Conservation (phyloP, 1,140 invertebrate species). For the Ectropis grisescens region DNA sequence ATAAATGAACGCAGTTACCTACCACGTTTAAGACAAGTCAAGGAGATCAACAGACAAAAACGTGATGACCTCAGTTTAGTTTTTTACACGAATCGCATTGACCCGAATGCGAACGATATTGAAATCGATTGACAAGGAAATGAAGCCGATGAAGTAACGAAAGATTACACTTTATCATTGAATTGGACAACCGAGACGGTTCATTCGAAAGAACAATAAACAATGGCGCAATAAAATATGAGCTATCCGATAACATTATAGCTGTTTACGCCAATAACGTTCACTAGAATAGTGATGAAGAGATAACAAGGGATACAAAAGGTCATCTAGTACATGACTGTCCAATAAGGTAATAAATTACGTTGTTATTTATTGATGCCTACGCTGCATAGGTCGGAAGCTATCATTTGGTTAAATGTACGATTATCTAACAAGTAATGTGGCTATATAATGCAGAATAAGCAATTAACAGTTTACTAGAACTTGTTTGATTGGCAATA, state of each 20-base stretch:
- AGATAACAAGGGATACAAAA: constrained; percentile 18
- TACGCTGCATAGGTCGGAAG: too few relatives aligned
- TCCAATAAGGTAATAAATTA: constrained; percentile 13
- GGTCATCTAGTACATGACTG: constrained; percentile 13
- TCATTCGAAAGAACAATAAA: constrained; percentile 20
- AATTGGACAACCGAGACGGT: constrained; percentile 13
- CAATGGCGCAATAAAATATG: constrained; percentile 22
- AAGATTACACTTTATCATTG: background rate
- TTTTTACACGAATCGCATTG: too few relatives aligned
- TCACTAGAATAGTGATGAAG: constrained; percentile 8
- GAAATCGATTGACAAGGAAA: too few relatives aligned
- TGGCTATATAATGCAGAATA: constrained; percentile 1
- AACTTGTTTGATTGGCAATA: too few relatives aligned
- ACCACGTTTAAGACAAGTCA: too few relatives aligned
- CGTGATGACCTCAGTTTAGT: too few relatives aligned
- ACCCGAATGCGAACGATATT: too few relatives aligned
- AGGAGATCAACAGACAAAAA: too few relatives aligned
- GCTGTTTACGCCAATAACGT: constrained; percentile 18
- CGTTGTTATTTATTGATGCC: too few relatives aligned
- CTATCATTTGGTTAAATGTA: constrained; percentile 1
- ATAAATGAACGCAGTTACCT: too few relatives aligned
- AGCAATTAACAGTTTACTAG: constrained; percentile 12
- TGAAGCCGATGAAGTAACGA: too few relatives aligned
- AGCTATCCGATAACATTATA: constrained; percentile 15
- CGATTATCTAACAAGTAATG: constrained; percentile 9